Evolutionary conservation across 92 coral and sea anemone species (phyloP).

Genomic region (Palythoa caribaeorum): DNA sequence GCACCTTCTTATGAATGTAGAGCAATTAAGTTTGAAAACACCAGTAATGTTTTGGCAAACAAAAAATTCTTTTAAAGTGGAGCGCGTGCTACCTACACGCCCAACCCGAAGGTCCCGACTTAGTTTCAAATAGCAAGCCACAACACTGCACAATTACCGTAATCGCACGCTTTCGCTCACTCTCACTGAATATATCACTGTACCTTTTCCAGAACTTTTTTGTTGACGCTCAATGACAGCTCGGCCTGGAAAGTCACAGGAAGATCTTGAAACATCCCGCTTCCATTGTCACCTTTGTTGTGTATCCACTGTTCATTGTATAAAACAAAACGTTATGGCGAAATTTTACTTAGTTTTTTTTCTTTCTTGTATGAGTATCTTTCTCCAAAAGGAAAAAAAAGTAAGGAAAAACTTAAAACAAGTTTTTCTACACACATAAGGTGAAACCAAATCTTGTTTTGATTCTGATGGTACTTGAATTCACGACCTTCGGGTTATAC

Average conservation of each 20-base stretch:
- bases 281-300: slow-evolving; percentile 74
- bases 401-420: background rate
- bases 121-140: too few relatives aligned
- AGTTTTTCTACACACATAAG: background rate
- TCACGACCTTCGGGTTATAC: too few relatives aligned
- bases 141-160: too few relatives aligned
- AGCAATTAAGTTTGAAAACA: too few relatives aligned
- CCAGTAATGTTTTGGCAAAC: too few relatives aligned
- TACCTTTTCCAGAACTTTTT: slow-evolving; percentile 83
- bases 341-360: background rate
- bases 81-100: too few relatives aligned
- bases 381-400: background rate
- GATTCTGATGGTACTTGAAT: too few relatives aligned
- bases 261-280: slow-evolving; percentile 83
- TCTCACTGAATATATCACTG: background rate
- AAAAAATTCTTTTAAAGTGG: too few relatives aligned
- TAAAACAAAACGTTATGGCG: background rate
- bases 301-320: slow-evolving; percentile 75
- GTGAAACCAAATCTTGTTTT: background rate
- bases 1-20: too few relatives aligned
- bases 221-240: slow-evolving; percentile 81
- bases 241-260: slow-evolving; percentile 90
- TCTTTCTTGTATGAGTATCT: background rate
- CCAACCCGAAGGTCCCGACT: too few relatives aligned
- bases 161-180: too few relatives aligned